These are phyloP conservation scores for Allacma fusca DNA, from an alignment of 2,888 invertebrate genomes.

Conservation along the genomic window DNA sequence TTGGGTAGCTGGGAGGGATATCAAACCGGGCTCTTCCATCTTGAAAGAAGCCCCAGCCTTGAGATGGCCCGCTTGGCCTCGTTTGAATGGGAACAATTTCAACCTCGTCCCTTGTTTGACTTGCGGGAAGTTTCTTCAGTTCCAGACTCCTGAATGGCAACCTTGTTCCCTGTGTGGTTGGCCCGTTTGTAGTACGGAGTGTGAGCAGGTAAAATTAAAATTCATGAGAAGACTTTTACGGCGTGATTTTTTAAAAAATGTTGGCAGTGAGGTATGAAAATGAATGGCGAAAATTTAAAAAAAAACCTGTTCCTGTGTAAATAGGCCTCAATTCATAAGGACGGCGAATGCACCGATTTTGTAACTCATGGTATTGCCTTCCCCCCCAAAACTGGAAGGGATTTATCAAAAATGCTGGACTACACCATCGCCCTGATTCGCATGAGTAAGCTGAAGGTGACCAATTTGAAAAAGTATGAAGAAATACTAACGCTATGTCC, in stretches of 20 bases:
- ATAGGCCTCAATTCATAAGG: background rate
- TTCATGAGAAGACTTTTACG: too few species aligned
- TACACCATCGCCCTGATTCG: background rate
- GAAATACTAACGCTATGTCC: background rate
- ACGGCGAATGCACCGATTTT: background rate
- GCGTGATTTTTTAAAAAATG: background rate
- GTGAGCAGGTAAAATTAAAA: background rate
- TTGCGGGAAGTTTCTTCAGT: background rate
- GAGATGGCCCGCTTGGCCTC: slow-evolving; percentile 4
- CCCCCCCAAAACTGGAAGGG: background rate
- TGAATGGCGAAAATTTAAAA: too few species aligned
- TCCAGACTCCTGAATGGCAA: background rate
- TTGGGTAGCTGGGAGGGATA: slow-evolving; percentile 5
- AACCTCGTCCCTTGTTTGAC: background rate
- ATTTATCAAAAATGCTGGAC: background rate
- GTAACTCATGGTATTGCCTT: background rate
- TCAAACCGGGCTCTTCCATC: background rate
- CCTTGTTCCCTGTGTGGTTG: background rate
- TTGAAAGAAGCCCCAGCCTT: background rate
- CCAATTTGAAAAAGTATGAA: background rate
- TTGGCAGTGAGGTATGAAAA: background rate
- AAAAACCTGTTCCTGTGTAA: too few species aligned
- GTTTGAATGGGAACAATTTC: background rate
- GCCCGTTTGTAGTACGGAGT: background rate
- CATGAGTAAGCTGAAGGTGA: background rate